A percentile compares a stretch with the other conserved stretches of the same genome.
Conservation (phyloP, 1,140 invertebrate genomes). For the Heliconius nattereri region DNA sequence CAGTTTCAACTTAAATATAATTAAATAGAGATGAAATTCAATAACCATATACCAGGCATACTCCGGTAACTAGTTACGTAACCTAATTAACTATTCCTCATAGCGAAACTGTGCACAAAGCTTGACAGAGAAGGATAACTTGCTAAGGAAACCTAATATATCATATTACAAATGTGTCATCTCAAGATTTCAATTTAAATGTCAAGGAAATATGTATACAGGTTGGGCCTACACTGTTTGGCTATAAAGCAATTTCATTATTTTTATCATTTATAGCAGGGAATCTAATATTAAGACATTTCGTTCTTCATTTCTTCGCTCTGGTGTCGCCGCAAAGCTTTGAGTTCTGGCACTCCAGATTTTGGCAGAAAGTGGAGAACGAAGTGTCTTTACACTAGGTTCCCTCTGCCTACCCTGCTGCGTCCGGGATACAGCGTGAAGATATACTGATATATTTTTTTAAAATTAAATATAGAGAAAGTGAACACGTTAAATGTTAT, state of each 20-base stretch:
- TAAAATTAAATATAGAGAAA: too few species aligned
- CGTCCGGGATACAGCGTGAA: too few species aligned
- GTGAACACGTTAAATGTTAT: too few species aligned
- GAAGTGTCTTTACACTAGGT: too few species aligned
- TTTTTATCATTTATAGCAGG: neutral
- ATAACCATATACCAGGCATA: neutral
- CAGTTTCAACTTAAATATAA: neutral
- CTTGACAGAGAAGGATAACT: constrained; percentile 31
- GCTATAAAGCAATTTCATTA: too few species aligned
- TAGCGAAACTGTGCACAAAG: constrained; percentile 26
- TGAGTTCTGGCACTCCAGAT: too few species aligned
- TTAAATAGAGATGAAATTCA: neutral
- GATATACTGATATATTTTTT: too few species aligned
- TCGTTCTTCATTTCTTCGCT: too few species aligned
- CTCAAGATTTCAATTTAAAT: neutral
- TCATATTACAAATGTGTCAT: constrained; percentile 21
- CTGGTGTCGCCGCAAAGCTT: too few species aligned
- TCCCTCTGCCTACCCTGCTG: too few species aligned
- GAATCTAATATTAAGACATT: neutral
- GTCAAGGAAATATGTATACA: neutral
- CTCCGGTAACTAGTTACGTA: constrained; percentile 13
- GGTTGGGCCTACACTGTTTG: neutral
- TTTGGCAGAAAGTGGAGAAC: too few species aligned
- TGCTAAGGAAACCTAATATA: constrained; percentile 28
- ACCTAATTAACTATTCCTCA: constrained; percentile 34